Evolutionary conservation across 2,888 invertebrate species (phyloP), one percentile per base, ranked within the genome.

Genomic region (Marasmarcha lunaedactyla): DNA sequence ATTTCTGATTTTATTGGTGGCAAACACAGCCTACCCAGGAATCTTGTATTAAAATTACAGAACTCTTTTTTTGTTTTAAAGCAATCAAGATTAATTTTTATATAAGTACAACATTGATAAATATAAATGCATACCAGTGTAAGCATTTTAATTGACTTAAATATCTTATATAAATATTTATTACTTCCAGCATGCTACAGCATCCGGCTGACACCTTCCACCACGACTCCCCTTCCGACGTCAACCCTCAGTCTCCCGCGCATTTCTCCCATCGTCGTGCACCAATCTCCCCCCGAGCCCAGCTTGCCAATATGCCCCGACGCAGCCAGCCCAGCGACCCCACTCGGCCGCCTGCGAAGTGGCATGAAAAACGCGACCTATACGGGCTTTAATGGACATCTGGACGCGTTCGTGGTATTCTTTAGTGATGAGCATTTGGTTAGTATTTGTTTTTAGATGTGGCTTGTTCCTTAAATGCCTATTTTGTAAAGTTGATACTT

Each of bases 361-460:
- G 85, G 86, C 39, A 86, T 88, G 87, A 63, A 61, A 30, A 69
- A 66, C 48, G 48, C 61, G 1, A 56, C 51, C 36, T 72, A 69
- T 44, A 70, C 76, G n/a, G 71, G 71, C 44, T 66, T 67, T 59
- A 70, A 62, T 35, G 56, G 68, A 0, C 57, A 59, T 40, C 65
- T 91, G 6, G 88, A 93, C 54, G 94, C 91, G 1, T 93, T 92
- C 52, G 85, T 94, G 39, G 74, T 94, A 39, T 90, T 93, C 37
- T 90, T 89, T 38, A 89, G 88, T 44, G 94, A 94, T 61, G 93
- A 92, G 55, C 94, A 94, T 76, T 89, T 91, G 87, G 91, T 91
- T 69, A 54, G 57, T 42, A 25, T n/a, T n/a, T n/a, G n/a, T n/a
- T n/a, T n/a, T n/a, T n/a, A n/a, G 26, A 0, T 14, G 35, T n/a